These are phyloP conservation scores for Dasyurus viverrinus DNA, from an alignment of 2,113 vertebrate species.

Conservation along the genomic window DNA sequence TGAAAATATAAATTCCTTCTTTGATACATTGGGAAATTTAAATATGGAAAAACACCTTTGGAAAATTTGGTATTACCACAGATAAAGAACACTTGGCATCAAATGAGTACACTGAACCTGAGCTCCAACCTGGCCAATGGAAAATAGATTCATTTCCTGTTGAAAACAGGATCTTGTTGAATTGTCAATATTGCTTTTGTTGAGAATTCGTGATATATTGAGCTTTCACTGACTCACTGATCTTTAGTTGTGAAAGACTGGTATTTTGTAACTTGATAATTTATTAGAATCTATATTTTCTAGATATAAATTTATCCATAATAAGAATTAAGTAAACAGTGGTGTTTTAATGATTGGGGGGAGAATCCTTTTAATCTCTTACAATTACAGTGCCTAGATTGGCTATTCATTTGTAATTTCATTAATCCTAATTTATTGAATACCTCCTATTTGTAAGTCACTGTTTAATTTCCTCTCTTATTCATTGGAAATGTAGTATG, in stretches of 20 bases:
- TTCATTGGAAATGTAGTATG: background rate
- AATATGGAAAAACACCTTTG: conserved; percentile 40
- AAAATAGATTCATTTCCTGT: conserved; percentile 46
- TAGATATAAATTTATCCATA: background rate
- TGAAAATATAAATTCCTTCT: conserved; percentile 41
- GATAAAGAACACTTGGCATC: background rate
- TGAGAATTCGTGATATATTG: conserved; percentile 16
- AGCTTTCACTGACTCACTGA: background rate
- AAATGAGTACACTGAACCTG: conserved; percentile 18
- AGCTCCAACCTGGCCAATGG: background rate
- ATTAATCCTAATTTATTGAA: background rate
- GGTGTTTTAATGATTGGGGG: conserved; percentile 15
- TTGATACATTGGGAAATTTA: conserved; percentile 15
- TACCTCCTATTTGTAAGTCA: background rate
- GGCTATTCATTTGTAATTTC: background rate
- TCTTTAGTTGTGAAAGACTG: conserved; percentile 19
- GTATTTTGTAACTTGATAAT: conserved; percentile 19
- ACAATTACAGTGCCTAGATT: background rate
- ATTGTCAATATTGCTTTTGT: conserved; percentile 29
- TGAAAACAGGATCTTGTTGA: conserved; percentile 20
- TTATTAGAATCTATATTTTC: conserved; percentile 48
- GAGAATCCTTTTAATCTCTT: background rate
- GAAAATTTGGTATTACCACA: conserved; percentile 17
- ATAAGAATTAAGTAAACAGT: conserved; percentile 24
- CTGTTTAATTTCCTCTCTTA: background rate